These are phyloP conservation scores for Drosophila kambysellisi DNA, from an alignment of 2,888 invertebrate species.

Conservation along the genomic window DNA sequence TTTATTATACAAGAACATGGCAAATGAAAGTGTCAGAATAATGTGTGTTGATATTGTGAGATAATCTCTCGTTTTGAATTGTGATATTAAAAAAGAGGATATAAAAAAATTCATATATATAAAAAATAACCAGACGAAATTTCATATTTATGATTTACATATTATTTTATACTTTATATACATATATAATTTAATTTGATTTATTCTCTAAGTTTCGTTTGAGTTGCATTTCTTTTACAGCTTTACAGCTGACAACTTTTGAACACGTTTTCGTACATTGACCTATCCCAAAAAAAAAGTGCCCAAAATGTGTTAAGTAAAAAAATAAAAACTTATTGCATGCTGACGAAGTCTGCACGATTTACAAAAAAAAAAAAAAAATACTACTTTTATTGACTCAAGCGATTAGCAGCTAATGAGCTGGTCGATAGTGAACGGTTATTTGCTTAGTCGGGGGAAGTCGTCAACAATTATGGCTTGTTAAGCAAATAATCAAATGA, in stretches of 20 bases:
- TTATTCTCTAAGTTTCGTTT: neutral
- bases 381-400: conserved; percentile 61
- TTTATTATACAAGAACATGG: conserved; percentile 4
- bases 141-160: neutral
- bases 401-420: conserved; percentile 71
- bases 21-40: neutral
- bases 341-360: conserved; percentile 7
- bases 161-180: neutral
- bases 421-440: conserved; percentile 32
- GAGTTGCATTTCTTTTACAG: neutral
- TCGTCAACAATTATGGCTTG: conserved; percentile 58
- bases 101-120: neutral
- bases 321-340: conserved; percentile 39
- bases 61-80: neutral
- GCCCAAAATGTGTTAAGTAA: conserved; percentile 60
- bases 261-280: conserved; percentile 39
- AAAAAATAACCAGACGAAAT: neutral
- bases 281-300: conserved; percentile 72
- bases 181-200: neutral
- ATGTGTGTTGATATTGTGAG: neutral
- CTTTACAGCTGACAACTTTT: neutral
- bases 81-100: neutral
- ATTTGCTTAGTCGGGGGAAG: conserved; percentile 24
- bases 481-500: conserved; percentile 48
- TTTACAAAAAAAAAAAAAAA: conserved; percentile 8